Percentiles rank a stretch among this genome's conserved stretches.
phyloP scores from a whole-genome alignment of 2,888 invertebrate species.

The Teleogryllus oceanicus region DNA sequence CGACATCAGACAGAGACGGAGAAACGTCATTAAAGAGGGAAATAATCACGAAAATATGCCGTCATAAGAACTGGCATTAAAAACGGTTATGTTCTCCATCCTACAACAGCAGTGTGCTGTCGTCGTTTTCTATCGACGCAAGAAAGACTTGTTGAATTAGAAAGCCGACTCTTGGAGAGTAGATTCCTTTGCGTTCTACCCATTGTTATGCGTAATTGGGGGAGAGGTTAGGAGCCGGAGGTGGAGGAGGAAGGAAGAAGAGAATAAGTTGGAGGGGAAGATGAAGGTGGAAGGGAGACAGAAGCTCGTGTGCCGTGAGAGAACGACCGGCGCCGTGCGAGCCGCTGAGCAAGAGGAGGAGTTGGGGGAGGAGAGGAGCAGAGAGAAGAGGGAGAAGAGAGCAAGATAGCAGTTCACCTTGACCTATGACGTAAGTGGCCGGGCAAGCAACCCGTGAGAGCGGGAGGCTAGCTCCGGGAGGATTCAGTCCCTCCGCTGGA shows the following conservation, averaged over 20 bases:
- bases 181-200: neutral
- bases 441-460: conserved; percentile 18
- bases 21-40: conserved; percentile 18
- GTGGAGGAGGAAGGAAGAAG: conserved; percentile 40
- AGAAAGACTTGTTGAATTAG: conserved; percentile 18
- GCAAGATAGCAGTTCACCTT: neutral
- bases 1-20: neutral
- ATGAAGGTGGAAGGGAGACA: conserved; percentile 27
- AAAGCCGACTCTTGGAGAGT: neutral
- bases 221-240: conserved; percentile 28
- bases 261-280: conserved; percentile 25
- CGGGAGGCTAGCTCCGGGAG: neutral
- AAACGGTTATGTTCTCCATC: conserved; percentile 1
- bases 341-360: neutral
- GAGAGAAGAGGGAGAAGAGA: neutral
- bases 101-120: neutral
- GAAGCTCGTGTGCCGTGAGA: conserved; percentile 30
- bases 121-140: conserved; percentile 18
- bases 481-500: neutral
- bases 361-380: neutral
- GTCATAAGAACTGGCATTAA: conserved; percentile 18
- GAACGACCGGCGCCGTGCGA: neutral
- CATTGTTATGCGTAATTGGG: conserved; percentile 41
- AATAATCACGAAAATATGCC: conserved; percentile 18
- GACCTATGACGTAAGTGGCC: conserved; percentile 18